Base-by-base conservation (phyloP, 2,797 vertebrate genomes). In the Hydrocynus forskahlii region DNA sequence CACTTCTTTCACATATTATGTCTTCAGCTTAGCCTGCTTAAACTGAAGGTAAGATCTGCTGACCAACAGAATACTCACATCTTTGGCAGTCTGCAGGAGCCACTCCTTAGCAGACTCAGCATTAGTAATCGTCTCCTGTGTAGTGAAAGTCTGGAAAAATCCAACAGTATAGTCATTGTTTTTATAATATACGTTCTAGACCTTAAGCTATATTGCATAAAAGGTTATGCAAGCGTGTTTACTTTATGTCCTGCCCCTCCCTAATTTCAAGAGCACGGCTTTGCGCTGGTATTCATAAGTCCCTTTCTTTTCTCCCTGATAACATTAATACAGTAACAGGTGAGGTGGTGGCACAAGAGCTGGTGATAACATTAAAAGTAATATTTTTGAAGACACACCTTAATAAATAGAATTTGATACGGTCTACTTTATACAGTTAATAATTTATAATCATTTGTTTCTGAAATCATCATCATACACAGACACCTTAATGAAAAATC, bases 111-210 rank as follows among this genome's bases (percentile, higher is more conserved):
- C 98, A 0, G 97, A 97, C 88, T 97, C 97, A 7, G 98, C 98
- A 0, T 99, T 99, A 6, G 98, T 99, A 87, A 99, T 99, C 0
- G 98, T 99, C 93, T 99, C 98, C 85, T 98, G 97, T 2, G 97
- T 98, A 78, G 98, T 99, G 79, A 99, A 99, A 35, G 97, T 99
- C 97, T 99, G 85, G 13, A 83, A 21, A 29, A 54, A 73, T 17
- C 6, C 12, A 21, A 52, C 52, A 8, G 14, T 4, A 75, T 9
- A 81, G n/a, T 43, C 19, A 55, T 13, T 43, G 35, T n/a, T 17
- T 29, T 1, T 21, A 21, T 60, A 25, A 35, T 5, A 25, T 10
- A 21, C 60, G 0, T 10, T 43, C 3, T 35, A 29, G 55, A 23
- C 7, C 23, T 48, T 0, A 1, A 21, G 48, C 21, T 21, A 23